Evolutionary conservation across 2,797 vertebrate species (phyloP), one percentile per base, ranked within the genome.

Genomic region (Gephyroberyx darwinii): DNA sequence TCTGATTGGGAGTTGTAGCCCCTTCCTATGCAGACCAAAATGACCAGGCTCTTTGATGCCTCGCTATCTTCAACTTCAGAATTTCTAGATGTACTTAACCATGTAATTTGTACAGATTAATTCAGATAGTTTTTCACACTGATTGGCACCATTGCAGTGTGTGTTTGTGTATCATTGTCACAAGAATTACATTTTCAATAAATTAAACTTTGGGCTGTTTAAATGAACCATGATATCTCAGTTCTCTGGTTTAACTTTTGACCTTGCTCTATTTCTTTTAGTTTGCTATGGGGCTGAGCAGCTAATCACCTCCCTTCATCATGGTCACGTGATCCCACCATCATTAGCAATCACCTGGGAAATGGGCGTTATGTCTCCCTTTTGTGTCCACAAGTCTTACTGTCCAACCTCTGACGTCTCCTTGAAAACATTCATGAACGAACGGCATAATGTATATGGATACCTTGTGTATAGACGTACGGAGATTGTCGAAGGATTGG

Each of bases 281-380:
- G 93, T 86, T 91, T 94, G 86, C 90, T 95, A 1, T 95, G 94
- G 94, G 94, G 93, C 70, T 95, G 83, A 95, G 33, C 56, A 17
- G 47, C 58, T 48, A 20, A 30, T 65, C 61, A 19, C 30, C 31
- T 45, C 58, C 13, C 12, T 13, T 48, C 67, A 30, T 37, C 41
- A 9, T 26, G 70, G 58, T 51, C 75, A 78, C 65, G 63, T 73
- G 77, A 84, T 12, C 54, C 58, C 35, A 50, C 19, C 54, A 2
- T 58, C 45, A 37, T 51, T 43, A 16, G 58, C 80, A n/a, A 20
- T 39, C 53, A 58, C 22, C 59, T 39, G 19, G 71, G 53, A 81
- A 71, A 80, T 87, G 81, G 89, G 90, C 75, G 39, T 71, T 83
- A 50, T 73, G 56, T 64, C 65, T 75, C 30, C 41, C 56, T 57